Evolutionary conservation across 2,888 invertebrate genomes (phyloP).

Genomic region (Callimorpha dominula): DNA sequence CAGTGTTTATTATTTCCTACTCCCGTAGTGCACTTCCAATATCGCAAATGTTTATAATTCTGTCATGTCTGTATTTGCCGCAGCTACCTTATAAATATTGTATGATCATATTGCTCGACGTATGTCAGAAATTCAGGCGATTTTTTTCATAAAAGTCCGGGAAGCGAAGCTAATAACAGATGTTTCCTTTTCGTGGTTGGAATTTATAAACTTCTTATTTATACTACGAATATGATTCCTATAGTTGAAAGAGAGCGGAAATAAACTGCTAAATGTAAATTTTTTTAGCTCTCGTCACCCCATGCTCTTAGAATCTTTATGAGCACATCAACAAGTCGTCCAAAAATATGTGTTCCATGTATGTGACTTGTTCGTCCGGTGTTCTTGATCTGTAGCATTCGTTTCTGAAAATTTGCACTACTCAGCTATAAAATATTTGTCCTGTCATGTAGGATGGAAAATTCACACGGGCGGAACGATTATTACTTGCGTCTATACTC

Average conservation of each 20-base stretch:
- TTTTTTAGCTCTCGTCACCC: slow-evolving; percentile 58
- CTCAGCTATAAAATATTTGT: slow-evolving; percentile 18
- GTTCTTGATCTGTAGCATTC: slow-evolving; percentile 16
- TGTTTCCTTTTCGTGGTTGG: slow-evolving; percentile 64
- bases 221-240: slow-evolving; percentile 50
- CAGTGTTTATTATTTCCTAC: slow-evolving; percentile 41
- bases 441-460: slow-evolving; percentile 11
- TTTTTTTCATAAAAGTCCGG: slow-evolving; percentile 41
- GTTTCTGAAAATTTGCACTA: slow-evolving; percentile 18
- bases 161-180: slow-evolving; percentile 58
- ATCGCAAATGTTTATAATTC: slow-evolving; percentile 46
- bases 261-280: slow-evolving; percentile 50
- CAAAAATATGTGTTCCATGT: slow-evolving; percentile 27
- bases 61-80: slow-evolving; percentile 31
- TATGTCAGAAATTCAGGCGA: slow-evolving; percentile 27
- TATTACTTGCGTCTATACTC: background rate
- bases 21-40: slow-evolving; percentile 40
- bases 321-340: slow-evolving; percentile 29
- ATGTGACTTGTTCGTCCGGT: slow-evolving; percentile 18
- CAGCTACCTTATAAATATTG: slow-evolving; percentile 32
- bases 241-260: slow-evolving; percentile 66
- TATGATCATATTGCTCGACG: slow-evolving; percentile 24
- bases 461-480: slow-evolving; percentile 8
- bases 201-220: slow-evolving; percentile 52
- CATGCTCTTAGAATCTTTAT: slow-evolving; percentile 36